phyloP scores from a whole-genome alignment of 1,140 invertebrate genomes.

The Drosophila asahinai region DNA sequence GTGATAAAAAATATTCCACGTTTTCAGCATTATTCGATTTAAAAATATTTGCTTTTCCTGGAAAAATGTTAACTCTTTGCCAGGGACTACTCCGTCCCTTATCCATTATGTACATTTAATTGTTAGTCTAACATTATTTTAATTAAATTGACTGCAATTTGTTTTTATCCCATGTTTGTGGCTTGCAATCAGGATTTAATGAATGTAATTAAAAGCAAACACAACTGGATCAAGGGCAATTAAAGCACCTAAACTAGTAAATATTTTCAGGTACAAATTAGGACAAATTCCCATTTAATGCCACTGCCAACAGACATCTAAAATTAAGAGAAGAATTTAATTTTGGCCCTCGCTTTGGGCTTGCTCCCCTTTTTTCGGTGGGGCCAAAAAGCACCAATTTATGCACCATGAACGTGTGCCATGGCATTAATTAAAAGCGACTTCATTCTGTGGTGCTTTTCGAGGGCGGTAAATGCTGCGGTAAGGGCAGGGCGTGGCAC shows the following conservation, averaged over 20 bases:
- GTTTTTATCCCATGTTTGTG: conserved; percentile 1
- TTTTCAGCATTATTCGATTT: not conserved
- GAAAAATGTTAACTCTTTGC: not conserved
- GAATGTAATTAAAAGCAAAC: conserved; percentile 39
- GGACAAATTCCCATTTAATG: conserved; percentile 17
- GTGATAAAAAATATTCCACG: not conserved
- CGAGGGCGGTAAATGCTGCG: conserved; percentile 42
- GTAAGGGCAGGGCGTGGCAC: conserved; percentile 19
- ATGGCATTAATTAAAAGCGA: conserved; percentile 77
- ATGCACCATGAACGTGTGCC: conserved; percentile 59
- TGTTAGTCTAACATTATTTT: not conserved
- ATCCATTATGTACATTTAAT: too few species aligned
- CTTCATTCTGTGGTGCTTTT: conserved; percentile 43
- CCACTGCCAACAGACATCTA: conserved; percentile 3
- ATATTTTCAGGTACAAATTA: conserved; percentile 32
- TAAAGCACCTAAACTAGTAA: conserved; percentile 9
- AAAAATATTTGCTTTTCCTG: not conserved
- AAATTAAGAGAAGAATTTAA: conserved; percentile 13
- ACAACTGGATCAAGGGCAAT: conserved; percentile 33
- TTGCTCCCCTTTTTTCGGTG: conserved; percentile 8
- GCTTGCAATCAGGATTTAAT: conserved; percentile 6
- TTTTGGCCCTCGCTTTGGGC: not conserved
- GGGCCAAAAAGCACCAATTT: conserved; percentile 49
- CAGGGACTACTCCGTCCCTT: not conserved
- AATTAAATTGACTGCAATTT: conserved; percentile 17